Evolutionary conservation across 2,797 vertebrate species (phyloP).

Genomic region (Phaenicophaeus curvirostris): DNA sequence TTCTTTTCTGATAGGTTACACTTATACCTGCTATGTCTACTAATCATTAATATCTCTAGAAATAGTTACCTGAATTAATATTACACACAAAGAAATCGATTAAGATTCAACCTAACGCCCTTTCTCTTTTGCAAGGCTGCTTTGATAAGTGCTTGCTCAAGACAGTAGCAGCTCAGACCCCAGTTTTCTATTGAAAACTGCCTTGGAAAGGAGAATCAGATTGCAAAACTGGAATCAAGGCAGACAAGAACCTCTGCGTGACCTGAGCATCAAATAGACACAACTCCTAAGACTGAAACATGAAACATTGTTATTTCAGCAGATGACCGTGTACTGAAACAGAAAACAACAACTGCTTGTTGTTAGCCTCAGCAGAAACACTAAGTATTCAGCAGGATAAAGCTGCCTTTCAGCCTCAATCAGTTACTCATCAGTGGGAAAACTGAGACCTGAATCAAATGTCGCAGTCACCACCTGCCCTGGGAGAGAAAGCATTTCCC

Average conservation of each 20-base stretch:
- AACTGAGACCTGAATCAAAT: background rate
- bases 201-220: background rate
- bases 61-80: background rate
- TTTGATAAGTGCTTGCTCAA: background rate
- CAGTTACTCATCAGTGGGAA: background rate
- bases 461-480: background rate
- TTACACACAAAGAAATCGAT: background rate
- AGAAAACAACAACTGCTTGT: background rate
- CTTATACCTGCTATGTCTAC: background rate
- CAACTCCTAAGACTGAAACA: background rate
- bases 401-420: background rate
- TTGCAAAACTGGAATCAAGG: background rate
- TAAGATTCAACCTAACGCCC: background rate
- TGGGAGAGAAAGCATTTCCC: background rate
- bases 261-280: background rate
- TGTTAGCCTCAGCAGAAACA: background rate
- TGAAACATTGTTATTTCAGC: background rate
- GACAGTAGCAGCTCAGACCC: background rate
- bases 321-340: background rate
- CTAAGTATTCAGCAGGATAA: background rate
- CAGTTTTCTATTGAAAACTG: background rate
- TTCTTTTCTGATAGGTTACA: background rate
- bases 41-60: background rate
- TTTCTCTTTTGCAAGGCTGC: background rate
- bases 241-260: background rate